Base-by-base conservation (phyloP, 1,140 invertebrate species). In the Helicorthomorpha holstii region DNA sequence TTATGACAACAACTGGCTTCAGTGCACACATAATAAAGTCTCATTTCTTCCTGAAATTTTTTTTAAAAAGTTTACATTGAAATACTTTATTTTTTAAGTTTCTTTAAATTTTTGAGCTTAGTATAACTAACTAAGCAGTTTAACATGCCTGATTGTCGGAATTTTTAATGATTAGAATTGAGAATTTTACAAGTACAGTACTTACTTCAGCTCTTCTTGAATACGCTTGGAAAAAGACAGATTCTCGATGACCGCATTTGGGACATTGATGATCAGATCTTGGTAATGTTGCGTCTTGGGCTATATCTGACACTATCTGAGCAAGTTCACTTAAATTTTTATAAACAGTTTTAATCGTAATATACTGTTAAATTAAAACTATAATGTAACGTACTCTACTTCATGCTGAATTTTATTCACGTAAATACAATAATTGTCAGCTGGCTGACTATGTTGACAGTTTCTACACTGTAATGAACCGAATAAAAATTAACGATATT, bases 361-460 rank as follows among this genome's bases (percentile, higher is more conserved):
- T n/a, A n/a, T n/a, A n/a, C n/a, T n/a, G n/a, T n/a, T n/a, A n/a
- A n/a, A n/a, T n/a, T n/a, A n/a, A n/a, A n/a, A n/a, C n/a, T n/a
- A n/a, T n/a, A n/a, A n/a, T n/a, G 26, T 22, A 16, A 77, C 82
- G 79, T 75, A 89, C 85, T 98, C 95, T 56, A 98, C 93, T 83
- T 98, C 95, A 78, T 98, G 95, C 79, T 93, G 96, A 74, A 99
- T 95, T 77, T 98, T 98, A 76, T 98, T 99, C 0, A 98, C 94
- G 64, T 98, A 99, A 53, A 99, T 96, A 64, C 95, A 98, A 62
- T 94, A 92, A 57, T 94, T 97, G 61, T 96, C 91, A 0, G 95
- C 92, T 24, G 87, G 72, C 67, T 94, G 85, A 64, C 92, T 93
- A 64, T 93, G 95, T 59, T 96, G 89, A 71, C 93, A 98, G 72